Evolutionary conservation across 2,797 vertebrate species (phyloP).

Genomic region (Eutrigla gurnardus): DNA sequence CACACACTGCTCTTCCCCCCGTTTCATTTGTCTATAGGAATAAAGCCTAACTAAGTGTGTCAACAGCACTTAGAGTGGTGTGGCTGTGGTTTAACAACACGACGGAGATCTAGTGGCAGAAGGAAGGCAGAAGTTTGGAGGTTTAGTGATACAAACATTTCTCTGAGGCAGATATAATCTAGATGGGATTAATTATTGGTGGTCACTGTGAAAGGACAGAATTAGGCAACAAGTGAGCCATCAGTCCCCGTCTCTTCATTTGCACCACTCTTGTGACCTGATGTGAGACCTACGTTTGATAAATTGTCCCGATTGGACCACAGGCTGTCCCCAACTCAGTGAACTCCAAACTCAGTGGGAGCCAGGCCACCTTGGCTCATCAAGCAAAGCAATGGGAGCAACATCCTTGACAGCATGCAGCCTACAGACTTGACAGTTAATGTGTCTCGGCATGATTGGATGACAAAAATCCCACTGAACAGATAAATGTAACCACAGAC

Average conservation of each 20-base stretch:
- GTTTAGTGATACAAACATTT: conserved; percentile 1
- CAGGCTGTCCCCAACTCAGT: too few species aligned
- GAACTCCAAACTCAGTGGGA: too few species aligned
- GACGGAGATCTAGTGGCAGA: not conserved
- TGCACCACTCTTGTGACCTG: not conserved
- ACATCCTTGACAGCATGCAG: too few species aligned
- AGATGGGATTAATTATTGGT: not conserved
- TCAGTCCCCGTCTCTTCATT: not conserved
- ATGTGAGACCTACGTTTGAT: too few species aligned
- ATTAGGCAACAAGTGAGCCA: not conserved
- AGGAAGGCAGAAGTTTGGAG: not conserved
- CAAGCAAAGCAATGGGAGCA: too few species aligned
- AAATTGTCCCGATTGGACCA: too few species aligned
- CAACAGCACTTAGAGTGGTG: conserved; percentile 8
- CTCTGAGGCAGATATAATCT: not conserved
- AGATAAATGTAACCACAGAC: too few species aligned
- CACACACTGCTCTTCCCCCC: not conserved
- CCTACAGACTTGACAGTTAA: too few species aligned
- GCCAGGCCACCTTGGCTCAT: too few species aligned
- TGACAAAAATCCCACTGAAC: too few species aligned
- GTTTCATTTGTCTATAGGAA: conserved; percentile 26
- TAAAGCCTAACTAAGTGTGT: conserved; percentile 18
- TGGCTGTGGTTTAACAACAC: conserved; percentile 4
- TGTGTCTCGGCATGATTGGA: too few species aligned
- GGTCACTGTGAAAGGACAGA: not conserved